phyloP scores from a whole-genome alignment of 2,113 vertebrate species.

The Helogale parvula region DNA sequence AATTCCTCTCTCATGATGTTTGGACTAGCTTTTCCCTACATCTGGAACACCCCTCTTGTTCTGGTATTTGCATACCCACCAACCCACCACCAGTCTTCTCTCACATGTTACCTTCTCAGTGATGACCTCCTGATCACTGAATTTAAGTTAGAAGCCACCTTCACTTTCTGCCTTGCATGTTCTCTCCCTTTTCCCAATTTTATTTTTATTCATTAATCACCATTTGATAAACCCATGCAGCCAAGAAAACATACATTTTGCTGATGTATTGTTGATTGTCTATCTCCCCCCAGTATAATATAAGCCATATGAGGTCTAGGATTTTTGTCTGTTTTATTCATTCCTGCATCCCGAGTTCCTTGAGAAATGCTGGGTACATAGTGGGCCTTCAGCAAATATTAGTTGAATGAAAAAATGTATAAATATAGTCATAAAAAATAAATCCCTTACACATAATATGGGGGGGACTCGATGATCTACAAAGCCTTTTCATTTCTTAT shows the following conservation, averaged over 20 bases:
- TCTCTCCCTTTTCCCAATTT: neutral
- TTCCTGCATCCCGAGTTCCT: neutral
- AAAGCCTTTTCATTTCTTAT: neutral
- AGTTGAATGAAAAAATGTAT: constrained; percentile 30
- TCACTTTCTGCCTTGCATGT: neutral
- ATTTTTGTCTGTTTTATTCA: neutral
- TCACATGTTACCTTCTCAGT: neutral
- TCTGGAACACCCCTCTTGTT: neutral
- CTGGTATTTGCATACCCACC: neutral
- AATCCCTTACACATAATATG: neutral
- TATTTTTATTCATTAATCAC: neutral
- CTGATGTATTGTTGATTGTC: neutral
- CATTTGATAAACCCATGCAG: neutral
- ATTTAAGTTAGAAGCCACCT: neutral
- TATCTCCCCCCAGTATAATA: neutral
- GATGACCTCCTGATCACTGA: neutral
- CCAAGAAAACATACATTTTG: constrained; percentile 8
- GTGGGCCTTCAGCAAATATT: neutral
- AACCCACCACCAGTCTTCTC: neutral
- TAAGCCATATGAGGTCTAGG: neutral
- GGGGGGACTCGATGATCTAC: neutral
- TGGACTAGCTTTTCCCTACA: neutral
- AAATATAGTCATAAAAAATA: neutral
- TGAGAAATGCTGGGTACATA: neutral
- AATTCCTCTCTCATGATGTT: neutral